Evolutionary conservation across 2,888 invertebrate genomes (phyloP).

Genomic region (Drosophila kuntzei): DNA sequence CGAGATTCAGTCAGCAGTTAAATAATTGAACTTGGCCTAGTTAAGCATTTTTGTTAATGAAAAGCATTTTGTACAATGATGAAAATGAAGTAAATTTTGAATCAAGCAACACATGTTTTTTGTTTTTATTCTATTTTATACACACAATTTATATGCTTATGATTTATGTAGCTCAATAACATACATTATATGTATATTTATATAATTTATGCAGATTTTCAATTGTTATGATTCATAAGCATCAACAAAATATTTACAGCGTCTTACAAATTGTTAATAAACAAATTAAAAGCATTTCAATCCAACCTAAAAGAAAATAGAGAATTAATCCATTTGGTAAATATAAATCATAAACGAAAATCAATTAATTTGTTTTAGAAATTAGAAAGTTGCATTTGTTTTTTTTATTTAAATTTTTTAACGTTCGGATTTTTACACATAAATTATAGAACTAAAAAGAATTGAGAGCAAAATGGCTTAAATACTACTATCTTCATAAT

Average conservation of each 20-base stretch:
- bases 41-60: constrained; percentile 20
- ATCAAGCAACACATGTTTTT: constrained; percentile 66
- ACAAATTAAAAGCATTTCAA: constrained; percentile 2
- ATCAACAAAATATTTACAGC: constrained; percentile 74
- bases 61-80: constrained; percentile 45
- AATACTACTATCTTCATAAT: constrained; percentile 57
- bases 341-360: constrained; percentile 22
- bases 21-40: constrained; percentile 58
- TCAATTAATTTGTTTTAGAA: constrained; percentile 44
- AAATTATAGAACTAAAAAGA: constrained; percentile 70
- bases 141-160: constrained; percentile 37
- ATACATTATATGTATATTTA: constrained; percentile 38
- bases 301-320: background rate
- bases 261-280: constrained; percentile 5
- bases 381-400: constrained; percentile 68
- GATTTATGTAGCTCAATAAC: constrained; percentile 36
- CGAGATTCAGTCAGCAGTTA: constrained; percentile 88
- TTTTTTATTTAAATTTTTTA: constrained; percentile 61
- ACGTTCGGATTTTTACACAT: constrained; percentile 67
- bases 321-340: background rate
- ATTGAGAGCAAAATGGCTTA: constrained; percentile 74
- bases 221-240: constrained; percentile 34
- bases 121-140: constrained; percentile 66
- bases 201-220: constrained; percentile 27
- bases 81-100: constrained; percentile 44